Conservation (phyloP, 30 jellyfish, hydroid and myxozoan genomes). For the Chrysaora quinquecirrha region DNA sequence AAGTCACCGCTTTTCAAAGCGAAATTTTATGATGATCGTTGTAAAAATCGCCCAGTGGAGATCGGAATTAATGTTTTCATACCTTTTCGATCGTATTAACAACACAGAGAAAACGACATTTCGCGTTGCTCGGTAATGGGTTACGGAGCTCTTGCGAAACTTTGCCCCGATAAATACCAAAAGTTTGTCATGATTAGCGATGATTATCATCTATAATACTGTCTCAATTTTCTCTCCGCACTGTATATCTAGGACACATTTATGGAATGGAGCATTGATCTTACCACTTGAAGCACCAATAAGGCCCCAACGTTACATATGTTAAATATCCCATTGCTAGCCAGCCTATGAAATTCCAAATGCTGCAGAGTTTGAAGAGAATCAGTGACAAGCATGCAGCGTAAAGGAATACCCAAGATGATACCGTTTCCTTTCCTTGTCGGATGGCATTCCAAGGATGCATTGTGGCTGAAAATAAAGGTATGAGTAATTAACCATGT, state of each 20-base stretch:
- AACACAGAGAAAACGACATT: background rate
- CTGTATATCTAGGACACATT: background rate
- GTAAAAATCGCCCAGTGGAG: too few species aligned
- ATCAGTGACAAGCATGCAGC: slow-evolving; percentile 59
- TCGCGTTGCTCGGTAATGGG: too few species aligned
- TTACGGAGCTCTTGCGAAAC: too few species aligned
- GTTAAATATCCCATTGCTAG: slow-evolving; percentile 59
- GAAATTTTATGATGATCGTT: too few species aligned
- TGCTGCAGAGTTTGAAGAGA: slow-evolving; percentile 61
- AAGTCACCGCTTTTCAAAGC: background rate
- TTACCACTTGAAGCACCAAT: slow-evolving; percentile 79
- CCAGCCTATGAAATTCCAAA: slow-evolving; percentile 71
- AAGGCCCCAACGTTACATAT: slow-evolving; percentile 80
- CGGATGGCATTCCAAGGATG: slow-evolving; percentile 87
- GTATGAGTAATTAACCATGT: background rate
- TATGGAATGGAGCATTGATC: background rate
- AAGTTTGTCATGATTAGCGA: too few species aligned
- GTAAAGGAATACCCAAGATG: slow-evolving; percentile 76
- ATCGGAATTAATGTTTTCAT: background rate
- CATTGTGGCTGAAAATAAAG: slow-evolving; percentile 57
- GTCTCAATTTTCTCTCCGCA: background rate
- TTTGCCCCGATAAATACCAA: too few species aligned
- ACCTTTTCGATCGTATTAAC: too few species aligned
- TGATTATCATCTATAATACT: too few species aligned
- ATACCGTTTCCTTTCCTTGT: slow-evolving; percentile 75